These are phyloP conservation scores for Margarornis squamiger DNA, from an alignment of 2,797 vertebrate genomes.

Conservation along the genomic window DNA sequence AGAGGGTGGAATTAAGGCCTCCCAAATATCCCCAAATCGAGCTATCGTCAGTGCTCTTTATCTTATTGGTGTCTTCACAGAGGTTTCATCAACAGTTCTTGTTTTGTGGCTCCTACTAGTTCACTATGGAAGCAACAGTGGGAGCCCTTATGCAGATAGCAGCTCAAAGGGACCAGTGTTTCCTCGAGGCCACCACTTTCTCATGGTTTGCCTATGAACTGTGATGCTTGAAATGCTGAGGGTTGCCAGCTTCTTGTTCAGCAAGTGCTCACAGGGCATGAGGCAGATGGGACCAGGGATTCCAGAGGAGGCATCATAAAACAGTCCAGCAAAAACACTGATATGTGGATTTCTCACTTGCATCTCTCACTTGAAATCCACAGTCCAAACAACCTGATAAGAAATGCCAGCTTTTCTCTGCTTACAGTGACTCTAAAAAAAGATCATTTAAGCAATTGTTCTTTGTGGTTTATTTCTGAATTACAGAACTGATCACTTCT, in stretches of 20 bases:
- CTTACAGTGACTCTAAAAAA: neutral
- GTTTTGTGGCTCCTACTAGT: neutral
- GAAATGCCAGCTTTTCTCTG: neutral
- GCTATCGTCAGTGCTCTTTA: neutral
- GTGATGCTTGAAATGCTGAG: neutral
- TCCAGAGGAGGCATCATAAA: neutral
- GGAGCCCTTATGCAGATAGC: neutral
- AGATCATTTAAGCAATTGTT: neutral
- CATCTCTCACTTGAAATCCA: neutral
- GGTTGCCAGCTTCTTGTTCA: neutral
- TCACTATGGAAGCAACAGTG: neutral
- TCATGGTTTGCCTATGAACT: neutral
- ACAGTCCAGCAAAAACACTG: neutral
- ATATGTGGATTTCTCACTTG: neutral
- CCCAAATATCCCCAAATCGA: neutral
- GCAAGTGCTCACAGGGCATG: neutral
- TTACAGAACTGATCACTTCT: neutral
- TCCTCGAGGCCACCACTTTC: neutral
- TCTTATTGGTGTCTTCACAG: neutral
- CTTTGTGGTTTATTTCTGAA: neutral
- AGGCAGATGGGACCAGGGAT: neutral
- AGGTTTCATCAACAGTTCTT: neutral
- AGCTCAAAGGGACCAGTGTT: neutral
- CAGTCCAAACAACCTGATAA: neutral
- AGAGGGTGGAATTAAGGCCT: neutral